Percentiles rank a stretch among this genome's conserved stretches.
These are phyloP conservation scores for Macrosiphum euphorbiae DNA, from an alignment of 2,888 invertebrate genomes.

Conservation along the genomic window DNA sequence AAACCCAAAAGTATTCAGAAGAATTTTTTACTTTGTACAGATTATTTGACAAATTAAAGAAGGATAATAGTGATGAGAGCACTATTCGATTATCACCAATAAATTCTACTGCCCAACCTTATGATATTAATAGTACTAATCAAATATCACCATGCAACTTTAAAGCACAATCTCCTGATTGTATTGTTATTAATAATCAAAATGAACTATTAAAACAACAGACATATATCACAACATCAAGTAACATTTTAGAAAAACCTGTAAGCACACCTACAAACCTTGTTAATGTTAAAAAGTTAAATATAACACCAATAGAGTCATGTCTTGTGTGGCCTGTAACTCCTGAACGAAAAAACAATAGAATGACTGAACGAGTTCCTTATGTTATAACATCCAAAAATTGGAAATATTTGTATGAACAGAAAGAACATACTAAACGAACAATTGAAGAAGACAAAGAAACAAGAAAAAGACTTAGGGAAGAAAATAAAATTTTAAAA, in stretches of 20 bases:
- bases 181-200: constrained; percentile 8
- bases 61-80: constrained; percentile 8
- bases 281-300: constrained; percentile 6
- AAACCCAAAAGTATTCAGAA: constrained; percentile 19
- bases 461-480: constrained; percentile 22
- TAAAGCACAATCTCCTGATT: constrained; percentile 1
- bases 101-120: constrained; percentile 1
- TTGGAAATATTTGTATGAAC: constrained; percentile 23
- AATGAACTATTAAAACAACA: constrained; percentile 6
- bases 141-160: too few relatives aligned
- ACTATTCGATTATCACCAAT: background rate
- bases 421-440: constrained; percentile 3
- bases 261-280: background rate
- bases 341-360: constrained; percentile 2
- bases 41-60: constrained; percentile 25
- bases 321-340: constrained; percentile 16
- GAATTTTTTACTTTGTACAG: constrained; percentile 32
- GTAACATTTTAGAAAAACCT: background rate
- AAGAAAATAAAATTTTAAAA: constrained; percentile 19
- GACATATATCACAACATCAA: background rate
- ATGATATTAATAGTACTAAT: too few relatives aligned
- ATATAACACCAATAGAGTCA: constrained; percentile 20
- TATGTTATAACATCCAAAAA: constrained; percentile 10
- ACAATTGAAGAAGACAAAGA: constrained; percentile 17
- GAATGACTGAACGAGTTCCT: constrained; percentile 1